Evolutionary conservation across 2,888 invertebrate species (phyloP).

Genomic region (Philopedon plagiatum): DNA sequence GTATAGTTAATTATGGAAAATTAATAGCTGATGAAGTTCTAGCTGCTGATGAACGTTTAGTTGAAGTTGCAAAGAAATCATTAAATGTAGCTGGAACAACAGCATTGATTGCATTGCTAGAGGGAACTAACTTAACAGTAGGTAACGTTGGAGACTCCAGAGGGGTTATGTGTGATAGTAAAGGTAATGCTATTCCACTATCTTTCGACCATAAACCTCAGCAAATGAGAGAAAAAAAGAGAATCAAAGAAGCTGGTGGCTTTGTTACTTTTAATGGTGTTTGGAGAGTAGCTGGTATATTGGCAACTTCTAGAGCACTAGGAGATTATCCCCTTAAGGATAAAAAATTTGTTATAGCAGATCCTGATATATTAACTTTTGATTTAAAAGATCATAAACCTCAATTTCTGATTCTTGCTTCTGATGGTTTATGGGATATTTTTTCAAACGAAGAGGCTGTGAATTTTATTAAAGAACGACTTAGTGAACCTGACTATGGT

Average conservation of each 20-base stretch:
- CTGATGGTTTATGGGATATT: constrained; percentile 97
- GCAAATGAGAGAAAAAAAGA: constrained; percentile 91
- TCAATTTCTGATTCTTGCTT: constrained; percentile 91
- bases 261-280: constrained; percentile 96
- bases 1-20: constrained; percentile 85
- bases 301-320: constrained; percentile 94
- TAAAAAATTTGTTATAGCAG: constrained; percentile 93
- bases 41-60: constrained; percentile 84
- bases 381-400: constrained; percentile 89
- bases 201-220: constrained; percentile 98
- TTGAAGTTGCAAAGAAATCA: constrained; percentile 86
- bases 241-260: constrained; percentile 96
- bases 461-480: constrained; percentile 86
- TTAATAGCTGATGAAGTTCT: constrained; percentile 90
- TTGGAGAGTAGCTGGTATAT: constrained; percentile 95
- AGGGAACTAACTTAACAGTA: constrained; percentile 86
- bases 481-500: constrained; percentile 89
- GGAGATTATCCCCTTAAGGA: constrained; percentile 97
- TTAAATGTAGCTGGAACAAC: constrained; percentile 90
- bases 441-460: constrained; percentile 96
- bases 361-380: constrained; percentile 95
- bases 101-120: constrained; percentile 89
- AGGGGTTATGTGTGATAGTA: constrained; percentile 94
- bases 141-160: constrained; percentile 98
- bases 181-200: constrained; percentile 90